Evolutionary conservation across 2,888 invertebrate species (phyloP).

Genomic region (Sipha maydis): DNA sequence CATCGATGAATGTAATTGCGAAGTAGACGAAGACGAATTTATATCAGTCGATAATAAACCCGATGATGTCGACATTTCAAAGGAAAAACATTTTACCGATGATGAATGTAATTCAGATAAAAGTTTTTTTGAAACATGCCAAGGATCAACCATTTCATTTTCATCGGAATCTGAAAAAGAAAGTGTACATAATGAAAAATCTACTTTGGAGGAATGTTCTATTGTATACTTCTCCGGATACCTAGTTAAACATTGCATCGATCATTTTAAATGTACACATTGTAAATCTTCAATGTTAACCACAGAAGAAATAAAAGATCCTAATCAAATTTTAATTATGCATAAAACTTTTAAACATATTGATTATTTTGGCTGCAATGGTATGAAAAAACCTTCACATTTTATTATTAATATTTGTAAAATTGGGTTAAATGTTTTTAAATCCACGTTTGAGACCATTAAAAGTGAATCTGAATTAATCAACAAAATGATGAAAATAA

Average conservation of each 20-base stretch:
- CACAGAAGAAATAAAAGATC: background rate
- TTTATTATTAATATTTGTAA: conserved; percentile 16
- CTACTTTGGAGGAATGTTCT: too few relatives aligned
- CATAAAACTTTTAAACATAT: conserved; percentile 1
- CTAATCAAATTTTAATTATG: background rate
- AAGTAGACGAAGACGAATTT: too few relatives aligned
- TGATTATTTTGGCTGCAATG: background rate
- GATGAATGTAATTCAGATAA: background rate
- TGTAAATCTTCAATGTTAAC: background rate
- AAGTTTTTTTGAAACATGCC: background rate
- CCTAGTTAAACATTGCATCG: background rate
- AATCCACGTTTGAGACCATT: too few relatives aligned
- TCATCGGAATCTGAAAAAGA: background rate
- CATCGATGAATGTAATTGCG: background rate
- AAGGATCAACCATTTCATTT: background rate
- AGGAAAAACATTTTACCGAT: background rate
- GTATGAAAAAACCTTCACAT: too few relatives aligned
- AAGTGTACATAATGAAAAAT: background rate
- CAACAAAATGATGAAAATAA: too few relatives aligned
- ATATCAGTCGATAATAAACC: background rate
- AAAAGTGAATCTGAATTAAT: too few relatives aligned
- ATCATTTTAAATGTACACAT: conserved; percentile 5
- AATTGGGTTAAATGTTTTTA: background rate
- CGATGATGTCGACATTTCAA: background rate
- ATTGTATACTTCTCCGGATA: background rate